These are phyloP conservation scores for Erpobdella octoculata DNA, from an alignment of 2,888 invertebrate species.

Conservation along the genomic window DNA sequence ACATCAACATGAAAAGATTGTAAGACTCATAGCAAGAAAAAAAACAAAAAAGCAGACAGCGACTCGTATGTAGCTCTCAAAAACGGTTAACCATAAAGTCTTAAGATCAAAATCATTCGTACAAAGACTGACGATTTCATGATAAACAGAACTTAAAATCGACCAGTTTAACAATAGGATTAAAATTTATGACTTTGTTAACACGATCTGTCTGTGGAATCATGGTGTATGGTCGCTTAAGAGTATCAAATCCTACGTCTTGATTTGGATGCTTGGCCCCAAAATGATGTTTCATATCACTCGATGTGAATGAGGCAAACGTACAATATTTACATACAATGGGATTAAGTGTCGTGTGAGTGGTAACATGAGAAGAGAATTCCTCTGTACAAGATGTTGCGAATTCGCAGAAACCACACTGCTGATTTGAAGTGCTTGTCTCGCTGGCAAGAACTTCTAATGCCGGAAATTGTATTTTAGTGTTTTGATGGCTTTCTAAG, in stretches of 20 bases:
- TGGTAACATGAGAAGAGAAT: slow-evolving; percentile 27
- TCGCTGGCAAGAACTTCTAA: slow-evolving; percentile 12
- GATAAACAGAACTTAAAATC: slow-evolving; percentile 19
- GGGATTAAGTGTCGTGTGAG: slow-evolving; percentile 23
- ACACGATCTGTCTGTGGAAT: background rate
- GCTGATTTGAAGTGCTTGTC: slow-evolving; percentile 5
- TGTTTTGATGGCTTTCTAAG: slow-evolving; percentile 15
- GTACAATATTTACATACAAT: slow-evolving; percentile 19
- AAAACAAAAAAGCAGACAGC: too few relatives aligned
- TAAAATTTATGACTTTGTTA: slow-evolving; percentile 10
- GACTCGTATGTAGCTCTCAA: too few relatives aligned
- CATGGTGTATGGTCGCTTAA: slow-evolving; percentile 30
- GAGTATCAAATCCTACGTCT: background rate
- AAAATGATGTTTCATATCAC: slow-evolving; percentile 20
- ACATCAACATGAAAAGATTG: too few relatives aligned
- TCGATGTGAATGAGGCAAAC: slow-evolving; percentile 23
- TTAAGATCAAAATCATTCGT: too few relatives aligned
- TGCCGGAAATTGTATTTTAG: background rate
- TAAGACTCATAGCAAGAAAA: too few relatives aligned
- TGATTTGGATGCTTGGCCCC: slow-evolving; percentile 7
- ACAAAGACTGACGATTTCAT: background rate
- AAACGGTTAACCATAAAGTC: too few relatives aligned
- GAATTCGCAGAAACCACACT: slow-evolving; percentile 32
- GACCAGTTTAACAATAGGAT: slow-evolving; percentile 25
- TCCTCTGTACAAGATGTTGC: slow-evolving; percentile 7